These are phyloP conservation scores for Cistogaster globosa DNA, from an alignment of 2,888 invertebrate genomes.

Conservation along the genomic window DNA sequence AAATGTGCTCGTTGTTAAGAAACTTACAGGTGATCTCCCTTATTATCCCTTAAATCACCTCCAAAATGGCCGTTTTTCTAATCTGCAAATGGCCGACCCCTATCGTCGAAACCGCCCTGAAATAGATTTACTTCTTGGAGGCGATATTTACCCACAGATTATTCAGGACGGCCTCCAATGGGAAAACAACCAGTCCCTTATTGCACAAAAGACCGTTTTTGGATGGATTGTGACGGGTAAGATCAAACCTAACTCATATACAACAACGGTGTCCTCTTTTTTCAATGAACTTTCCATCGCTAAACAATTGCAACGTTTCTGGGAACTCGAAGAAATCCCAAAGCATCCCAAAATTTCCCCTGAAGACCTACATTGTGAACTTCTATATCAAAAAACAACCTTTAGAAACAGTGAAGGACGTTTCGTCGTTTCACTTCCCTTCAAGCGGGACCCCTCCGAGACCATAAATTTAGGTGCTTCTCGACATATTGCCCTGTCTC, in stretches of 20 bases:
- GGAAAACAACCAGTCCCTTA: background rate
- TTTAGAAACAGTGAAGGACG: background rate
- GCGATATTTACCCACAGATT: background rate
- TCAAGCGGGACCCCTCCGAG: background rate
- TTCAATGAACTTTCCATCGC: background rate
- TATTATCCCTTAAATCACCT: too few species aligned
- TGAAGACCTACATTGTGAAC: conserved; percentile 1
- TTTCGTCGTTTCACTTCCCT: background rate
- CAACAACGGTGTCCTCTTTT: background rate
- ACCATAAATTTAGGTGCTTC: background rate
- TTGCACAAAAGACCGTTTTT: background rate
- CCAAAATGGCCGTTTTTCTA: too few species aligned
- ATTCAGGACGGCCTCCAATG: background rate
- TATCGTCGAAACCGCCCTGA: background rate
- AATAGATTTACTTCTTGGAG: background rate
- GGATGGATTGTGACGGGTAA: background rate
- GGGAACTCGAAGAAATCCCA: conserved; percentile 1
- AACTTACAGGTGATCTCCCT: too few species aligned
- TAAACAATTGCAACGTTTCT: background rate
- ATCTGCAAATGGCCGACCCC: too few species aligned
- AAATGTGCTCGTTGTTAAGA: too few species aligned
- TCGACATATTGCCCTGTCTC: background rate
- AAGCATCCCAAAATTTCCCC: too few species aligned
- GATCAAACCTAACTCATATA: background rate
- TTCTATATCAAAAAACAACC: background rate